phyloP scores from a whole-genome alignment of 2,113 vertebrate genomes.

The Elephantulus edwardii region DNA sequence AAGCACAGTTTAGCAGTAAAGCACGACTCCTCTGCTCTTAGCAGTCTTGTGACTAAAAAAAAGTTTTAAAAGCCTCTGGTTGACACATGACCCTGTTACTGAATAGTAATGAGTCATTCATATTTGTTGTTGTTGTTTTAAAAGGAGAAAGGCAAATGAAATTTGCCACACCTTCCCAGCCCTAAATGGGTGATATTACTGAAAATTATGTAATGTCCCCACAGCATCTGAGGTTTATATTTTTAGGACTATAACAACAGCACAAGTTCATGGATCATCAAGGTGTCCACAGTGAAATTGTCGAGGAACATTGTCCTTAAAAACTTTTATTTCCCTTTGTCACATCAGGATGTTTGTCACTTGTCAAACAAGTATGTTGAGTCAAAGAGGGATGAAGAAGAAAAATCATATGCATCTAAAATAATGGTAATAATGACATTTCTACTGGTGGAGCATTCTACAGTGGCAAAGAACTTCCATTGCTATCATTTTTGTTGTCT shows the following conservation, averaged over 20 bases:
- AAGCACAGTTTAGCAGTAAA: not conserved
- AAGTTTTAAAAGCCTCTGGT: constrained; percentile 45
- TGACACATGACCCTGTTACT: constrained; percentile 43
- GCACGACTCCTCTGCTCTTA: not conserved
- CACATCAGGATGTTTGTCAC: not conserved
- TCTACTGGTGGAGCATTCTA: not conserved
- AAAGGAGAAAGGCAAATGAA: constrained; percentile 50
- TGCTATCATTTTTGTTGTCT: not conserved
- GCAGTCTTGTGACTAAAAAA: constrained; percentile 18
- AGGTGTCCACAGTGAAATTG: not conserved
- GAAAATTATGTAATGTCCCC: constrained; percentile 2
- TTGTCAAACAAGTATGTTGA: not conserved
- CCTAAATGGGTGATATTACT: not conserved
- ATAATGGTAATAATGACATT: not conserved
- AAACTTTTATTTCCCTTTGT: not conserved
- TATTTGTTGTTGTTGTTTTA: constrained; percentile 48
- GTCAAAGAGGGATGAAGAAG: not conserved
- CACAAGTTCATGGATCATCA: not conserved
- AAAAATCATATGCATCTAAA: not conserved
- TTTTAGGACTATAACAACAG: not conserved
- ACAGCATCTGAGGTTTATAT: not conserved
- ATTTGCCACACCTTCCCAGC: not conserved
- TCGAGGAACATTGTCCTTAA: not conserved
- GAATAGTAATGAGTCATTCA: constrained; percentile 44
- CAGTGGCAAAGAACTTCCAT: not conserved